Evolutionary conservation across 2,888 invertebrate genomes (phyloP).

Genomic region (Eurois occulta): DNA sequence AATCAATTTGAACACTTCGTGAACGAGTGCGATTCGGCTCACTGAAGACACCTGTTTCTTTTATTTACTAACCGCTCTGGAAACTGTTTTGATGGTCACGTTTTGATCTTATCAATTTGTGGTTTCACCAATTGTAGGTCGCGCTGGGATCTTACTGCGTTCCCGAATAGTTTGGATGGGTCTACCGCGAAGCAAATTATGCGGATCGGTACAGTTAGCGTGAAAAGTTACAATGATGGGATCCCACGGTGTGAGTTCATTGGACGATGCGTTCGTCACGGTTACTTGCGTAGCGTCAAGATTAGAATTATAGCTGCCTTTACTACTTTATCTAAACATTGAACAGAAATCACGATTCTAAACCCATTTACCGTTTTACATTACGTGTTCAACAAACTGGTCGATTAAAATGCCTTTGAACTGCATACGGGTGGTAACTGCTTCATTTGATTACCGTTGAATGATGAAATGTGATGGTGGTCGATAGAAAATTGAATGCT

Average conservation of each 20-base stretch:
- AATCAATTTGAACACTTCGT: constrained; percentile 69
- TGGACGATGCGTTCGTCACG: constrained; percentile 83
- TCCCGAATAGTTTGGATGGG: constrained; percentile 65
- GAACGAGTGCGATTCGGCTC: constrained; percentile 56
- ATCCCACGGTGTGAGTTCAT: constrained; percentile 86
- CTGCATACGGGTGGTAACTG: constrained; percentile 65
- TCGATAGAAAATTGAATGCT: constrained; percentile 36
- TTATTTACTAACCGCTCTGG: constrained; percentile 58
- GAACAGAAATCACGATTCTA: constrained; percentile 52
- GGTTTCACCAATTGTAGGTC: constrained; percentile 66
- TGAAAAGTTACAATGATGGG: constrained; percentile 83
- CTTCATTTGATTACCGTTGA: constrained; percentile 58
- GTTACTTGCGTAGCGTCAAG: constrained; percentile 76
- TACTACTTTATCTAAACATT: constrained; percentile 55
- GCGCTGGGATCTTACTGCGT: constrained; percentile 61
- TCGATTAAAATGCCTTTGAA: constrained; percentile 75
- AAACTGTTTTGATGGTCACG: constrained; percentile 54
- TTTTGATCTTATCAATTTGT: constrained; percentile 76
- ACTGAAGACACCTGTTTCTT: constrained; percentile 64
- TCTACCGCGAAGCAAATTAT: constrained; percentile 80
- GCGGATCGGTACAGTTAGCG: constrained; percentile 82
- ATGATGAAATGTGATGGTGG: constrained; percentile 33
- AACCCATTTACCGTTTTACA: constrained; percentile 62
- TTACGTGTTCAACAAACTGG: constrained; percentile 72
- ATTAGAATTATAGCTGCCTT: constrained; percentile 72